These are phyloP conservation scores for Mesoligia furuncula DNA, from an alignment of 2,888 invertebrate species.

Conservation along the genomic window DNA sequence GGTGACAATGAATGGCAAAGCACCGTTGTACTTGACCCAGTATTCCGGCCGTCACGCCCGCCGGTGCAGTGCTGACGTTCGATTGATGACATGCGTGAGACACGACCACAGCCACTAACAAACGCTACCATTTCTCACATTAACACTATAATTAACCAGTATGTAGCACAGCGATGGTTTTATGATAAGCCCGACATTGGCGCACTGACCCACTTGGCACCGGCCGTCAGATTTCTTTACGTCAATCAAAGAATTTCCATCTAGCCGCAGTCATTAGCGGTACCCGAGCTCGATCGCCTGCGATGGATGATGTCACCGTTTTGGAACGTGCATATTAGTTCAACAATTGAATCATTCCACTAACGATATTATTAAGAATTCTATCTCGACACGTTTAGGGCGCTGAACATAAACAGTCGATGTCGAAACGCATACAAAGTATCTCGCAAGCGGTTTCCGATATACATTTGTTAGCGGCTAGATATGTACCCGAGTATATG, in stretches of 20 bases:
- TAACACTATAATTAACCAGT: conserved; percentile 75
- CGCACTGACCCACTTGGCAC: conserved; percentile 87
- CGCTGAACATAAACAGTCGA: conserved; percentile 71
- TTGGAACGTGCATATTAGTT: conserved; percentile 71
- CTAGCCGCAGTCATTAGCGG: conserved; percentile 69
- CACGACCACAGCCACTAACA: conserved; percentile 66
- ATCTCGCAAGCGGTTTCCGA: conserved; percentile 86
- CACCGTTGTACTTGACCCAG: conserved; percentile 90
- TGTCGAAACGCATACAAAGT: conserved; percentile 82
- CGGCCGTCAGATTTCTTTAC: conserved; percentile 77
- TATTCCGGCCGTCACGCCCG: conserved; percentile 82
- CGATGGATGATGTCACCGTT: conserved; percentile 81
- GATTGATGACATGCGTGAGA: conserved; percentile 82
- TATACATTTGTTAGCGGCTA: conserved; percentile 82
- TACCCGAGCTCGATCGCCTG: conserved; percentile 53
- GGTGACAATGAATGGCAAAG: conserved; percentile 89
- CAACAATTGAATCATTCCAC: conserved; percentile 70
- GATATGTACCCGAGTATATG: conserved; percentile 78
- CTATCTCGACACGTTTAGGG: conserved; percentile 76
- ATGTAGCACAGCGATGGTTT: conserved; percentile 72
- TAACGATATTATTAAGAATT: conserved; percentile 65
- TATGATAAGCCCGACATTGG: conserved; percentile 87
- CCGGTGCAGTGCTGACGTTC: conserved; percentile 77
- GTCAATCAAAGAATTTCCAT: conserved; percentile 82
- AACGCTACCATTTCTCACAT: conserved; percentile 71